Evolutionary conservation across 2,113 vertebrate species (phyloP).

Genomic region (Lophura nycthemera): DNA sequence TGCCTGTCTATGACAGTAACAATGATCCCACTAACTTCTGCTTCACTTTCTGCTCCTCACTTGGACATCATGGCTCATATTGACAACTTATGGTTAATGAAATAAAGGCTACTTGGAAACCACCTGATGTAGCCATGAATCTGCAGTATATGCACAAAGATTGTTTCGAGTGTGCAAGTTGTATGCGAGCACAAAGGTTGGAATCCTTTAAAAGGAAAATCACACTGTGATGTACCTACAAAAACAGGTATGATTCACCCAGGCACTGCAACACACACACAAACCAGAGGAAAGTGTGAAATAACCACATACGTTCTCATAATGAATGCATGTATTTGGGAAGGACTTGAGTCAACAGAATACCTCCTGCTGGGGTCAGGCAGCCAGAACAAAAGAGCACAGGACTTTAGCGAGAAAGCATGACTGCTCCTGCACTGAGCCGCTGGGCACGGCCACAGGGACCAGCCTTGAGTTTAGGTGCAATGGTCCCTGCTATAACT

Average conservation of each 20-base stretch:
- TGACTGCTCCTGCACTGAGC: background rate
- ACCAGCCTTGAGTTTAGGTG: background rate
- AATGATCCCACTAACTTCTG: background rate
- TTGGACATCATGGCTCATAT: background rate
- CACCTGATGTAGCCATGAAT: conserved; percentile 25
- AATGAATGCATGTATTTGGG: background rate
- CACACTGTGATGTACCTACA: background rate
- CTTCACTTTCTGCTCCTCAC: background rate
- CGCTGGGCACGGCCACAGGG: background rate
- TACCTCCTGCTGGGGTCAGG: background rate
- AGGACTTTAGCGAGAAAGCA: accelerated
- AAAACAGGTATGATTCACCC: conserved; percentile 22
- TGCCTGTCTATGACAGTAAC: background rate
- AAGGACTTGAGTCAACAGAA: conserved; percentile 15
- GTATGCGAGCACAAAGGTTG: background rate
- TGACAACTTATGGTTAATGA: background rate
- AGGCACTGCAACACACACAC: background rate
- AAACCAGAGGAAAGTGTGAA: conserved; percentile 26
- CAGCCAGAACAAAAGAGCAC: conserved; percentile 12
- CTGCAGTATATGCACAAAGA: background rate
- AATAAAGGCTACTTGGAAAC: conserved; percentile 11
- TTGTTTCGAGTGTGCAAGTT: background rate
- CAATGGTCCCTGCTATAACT: background rate
- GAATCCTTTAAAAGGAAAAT: conserved; percentile 3
- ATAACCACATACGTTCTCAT: background rate